Evolutionary conservation across 64 coral and sea anemone genomes (phyloP).

Genomic region (Dendronephthya gigantea): DNA sequence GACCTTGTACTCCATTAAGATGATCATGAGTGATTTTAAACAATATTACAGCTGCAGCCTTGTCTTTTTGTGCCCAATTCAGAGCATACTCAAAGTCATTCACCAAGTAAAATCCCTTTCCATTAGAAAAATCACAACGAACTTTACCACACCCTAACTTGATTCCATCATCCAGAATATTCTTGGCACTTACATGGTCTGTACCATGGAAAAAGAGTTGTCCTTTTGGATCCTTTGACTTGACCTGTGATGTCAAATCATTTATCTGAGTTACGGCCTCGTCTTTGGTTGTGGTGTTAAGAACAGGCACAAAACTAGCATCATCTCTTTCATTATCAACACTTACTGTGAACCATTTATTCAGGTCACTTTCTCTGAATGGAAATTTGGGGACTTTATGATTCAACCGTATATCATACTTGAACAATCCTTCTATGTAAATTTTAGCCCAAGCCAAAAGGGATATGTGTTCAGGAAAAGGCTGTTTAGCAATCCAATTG

Average conservation of each 20-base stretch:
- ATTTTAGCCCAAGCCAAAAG: neutral
- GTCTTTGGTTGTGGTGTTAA: neutral
- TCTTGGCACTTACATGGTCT: constrained; percentile 50
- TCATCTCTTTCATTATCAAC: neutral
- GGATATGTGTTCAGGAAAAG: neutral
- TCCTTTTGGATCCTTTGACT: neutral
- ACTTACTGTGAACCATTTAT: neutral
- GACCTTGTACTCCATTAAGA: neutral
- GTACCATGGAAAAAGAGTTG: constrained; percentile 51
- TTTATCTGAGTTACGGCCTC: neutral
- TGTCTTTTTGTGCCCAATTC: constrained; percentile 37
- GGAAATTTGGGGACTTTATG: neutral
- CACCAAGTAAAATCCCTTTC: constrained; percentile 55
- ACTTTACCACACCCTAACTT: constrained; percentile 28
- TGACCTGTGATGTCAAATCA: neutral
- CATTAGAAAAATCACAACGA: constrained; percentile 58
- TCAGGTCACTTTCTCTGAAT: neutral
- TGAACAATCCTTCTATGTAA: constrained; percentile 3
- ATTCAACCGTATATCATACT: neutral
- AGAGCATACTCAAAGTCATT: constrained; percentile 30
- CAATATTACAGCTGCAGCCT: constrained; percentile 43
- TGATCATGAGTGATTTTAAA: constrained; percentile 15
- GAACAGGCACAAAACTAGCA: neutral
- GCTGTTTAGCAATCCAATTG: neutral
- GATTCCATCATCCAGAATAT: constrained; percentile 54